These are phyloP conservation scores for Aleiodes sp. DNA, from an alignment of 1,140 invertebrate genomes.

Conservation along the genomic window DNA sequence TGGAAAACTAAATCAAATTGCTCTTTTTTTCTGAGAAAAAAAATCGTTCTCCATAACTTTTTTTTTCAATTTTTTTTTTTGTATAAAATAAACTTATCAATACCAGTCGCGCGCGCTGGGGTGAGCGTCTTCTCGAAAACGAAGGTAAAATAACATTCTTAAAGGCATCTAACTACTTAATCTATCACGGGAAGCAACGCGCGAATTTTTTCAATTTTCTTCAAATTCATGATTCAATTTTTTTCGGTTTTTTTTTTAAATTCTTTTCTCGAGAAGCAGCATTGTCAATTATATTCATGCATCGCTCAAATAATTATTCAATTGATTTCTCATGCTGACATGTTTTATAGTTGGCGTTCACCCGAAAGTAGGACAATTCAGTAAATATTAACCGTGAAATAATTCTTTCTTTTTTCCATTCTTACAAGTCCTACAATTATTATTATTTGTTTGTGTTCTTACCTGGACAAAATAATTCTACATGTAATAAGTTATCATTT, in stretches of 20 bases:
- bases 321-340: not conserved
- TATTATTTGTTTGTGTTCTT: not conserved
- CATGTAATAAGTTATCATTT: too few relatives aligned
- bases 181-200: slow-evolving; percentile 32
- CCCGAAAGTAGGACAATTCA: not conserved
- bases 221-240: not conserved
- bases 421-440: not conserved
- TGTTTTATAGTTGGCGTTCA: too few relatives aligned
- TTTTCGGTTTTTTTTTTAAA: not conserved
- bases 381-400: not conserved
- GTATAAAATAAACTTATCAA: slow-evolving; percentile 26
- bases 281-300: too few relatives aligned
- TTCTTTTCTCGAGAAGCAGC: not conserved
- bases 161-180: slow-evolving; percentile 30
- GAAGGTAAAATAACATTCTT: slow-evolving; percentile 7
- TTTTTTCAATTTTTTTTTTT: slow-evolving; percentile 36
- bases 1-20: slow-evolving; percentile 4
- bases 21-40: not conserved
- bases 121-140: slow-evolving; percentile 11
- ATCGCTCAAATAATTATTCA: too few relatives aligned
- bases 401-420: not conserved
- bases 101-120: slow-evolving; percentile 12
- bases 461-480: not conserved
- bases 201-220: slow-evolving; percentile 19
- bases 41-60: not conserved